These are phyloP conservation scores for Latheticus oryzae DNA, from an alignment of 2,888 invertebrate genomes.

Conservation along the genomic window DNA sequence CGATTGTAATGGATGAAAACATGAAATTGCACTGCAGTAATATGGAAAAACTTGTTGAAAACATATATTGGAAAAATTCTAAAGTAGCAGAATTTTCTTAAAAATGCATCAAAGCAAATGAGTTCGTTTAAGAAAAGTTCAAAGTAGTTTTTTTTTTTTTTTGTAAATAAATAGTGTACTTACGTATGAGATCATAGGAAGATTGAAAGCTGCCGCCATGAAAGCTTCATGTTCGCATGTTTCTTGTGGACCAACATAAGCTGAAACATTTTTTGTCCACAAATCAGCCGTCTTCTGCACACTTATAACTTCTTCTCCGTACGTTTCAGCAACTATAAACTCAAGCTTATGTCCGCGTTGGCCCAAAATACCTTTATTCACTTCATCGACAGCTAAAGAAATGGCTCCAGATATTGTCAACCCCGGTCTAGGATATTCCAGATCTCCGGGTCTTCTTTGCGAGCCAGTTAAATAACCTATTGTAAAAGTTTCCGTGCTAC, in stretches of 20 bases:
- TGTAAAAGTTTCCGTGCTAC: constrained; percentile 72
- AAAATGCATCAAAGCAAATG: too few relatives aligned
- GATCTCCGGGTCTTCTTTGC: constrained; percentile 80
- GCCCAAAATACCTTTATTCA: constrained; percentile 69
- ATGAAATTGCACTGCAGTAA: too few relatives aligned
- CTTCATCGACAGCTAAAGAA: constrained; percentile 86
- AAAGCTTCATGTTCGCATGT: constrained; percentile 93
- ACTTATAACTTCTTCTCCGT: constrained; percentile 88
- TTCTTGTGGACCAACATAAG: constrained; percentile 90
- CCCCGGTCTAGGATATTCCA: constrained; percentile 83
- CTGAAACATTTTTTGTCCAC: constrained; percentile 86
- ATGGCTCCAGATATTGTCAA: constrained; percentile 83
- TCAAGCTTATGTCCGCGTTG: constrained; percentile 79
- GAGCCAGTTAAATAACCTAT: constrained; percentile 90
- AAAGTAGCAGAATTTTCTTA: too few relatives aligned
- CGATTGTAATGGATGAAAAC: too few relatives aligned
- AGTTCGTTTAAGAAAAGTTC: too few relatives aligned
- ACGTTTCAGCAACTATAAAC: constrained; percentile 90
- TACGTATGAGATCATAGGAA: constrained; percentile 97
- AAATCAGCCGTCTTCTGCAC: constrained; percentile 86
- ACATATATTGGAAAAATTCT: too few relatives aligned
- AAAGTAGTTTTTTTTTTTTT: neutral
- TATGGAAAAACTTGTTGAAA: too few relatives aligned
- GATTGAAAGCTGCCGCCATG: constrained; percentile 93
- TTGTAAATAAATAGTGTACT: constrained; percentile 69